Conservation (phyloP, 1,140 invertebrate genomes). For the Babylonia areolata region DNA sequence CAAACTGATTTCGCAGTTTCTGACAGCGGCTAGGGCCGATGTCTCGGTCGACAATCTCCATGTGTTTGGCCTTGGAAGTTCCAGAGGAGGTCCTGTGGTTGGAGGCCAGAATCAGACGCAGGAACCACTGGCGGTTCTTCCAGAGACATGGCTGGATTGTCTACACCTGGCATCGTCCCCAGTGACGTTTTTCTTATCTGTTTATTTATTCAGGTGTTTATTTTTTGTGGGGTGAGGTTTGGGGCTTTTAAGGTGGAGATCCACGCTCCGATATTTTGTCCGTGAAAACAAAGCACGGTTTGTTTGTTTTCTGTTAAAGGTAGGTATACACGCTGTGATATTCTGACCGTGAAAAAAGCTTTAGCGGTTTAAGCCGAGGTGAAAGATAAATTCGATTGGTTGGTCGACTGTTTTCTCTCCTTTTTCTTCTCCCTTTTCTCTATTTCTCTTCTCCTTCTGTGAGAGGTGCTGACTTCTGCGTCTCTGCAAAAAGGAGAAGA, state of each 20-base stretch:
- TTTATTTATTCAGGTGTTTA: no score
- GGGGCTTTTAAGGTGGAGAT: no score
- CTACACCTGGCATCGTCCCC: background rate
- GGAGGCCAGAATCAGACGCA: background rate
- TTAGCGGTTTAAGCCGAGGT: background rate
- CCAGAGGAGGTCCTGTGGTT: background rate
- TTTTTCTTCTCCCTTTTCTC: background rate
- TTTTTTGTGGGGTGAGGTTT: no score
- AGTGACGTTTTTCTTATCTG: no score
- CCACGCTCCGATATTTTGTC: no score
- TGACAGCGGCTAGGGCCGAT: background rate
- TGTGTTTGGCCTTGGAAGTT: background rate
- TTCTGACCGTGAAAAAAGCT: no score
- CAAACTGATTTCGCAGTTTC: background rate
- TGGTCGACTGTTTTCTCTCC: background rate
- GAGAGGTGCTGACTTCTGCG: background rate
- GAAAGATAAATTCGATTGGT: background rate
- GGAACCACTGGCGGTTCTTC: background rate
- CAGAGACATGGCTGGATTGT: slow-evolving; percentile 17
- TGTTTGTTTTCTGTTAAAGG: no score
- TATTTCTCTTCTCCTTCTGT: no score
- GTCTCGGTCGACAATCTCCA: background rate
- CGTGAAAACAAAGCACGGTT: no score
- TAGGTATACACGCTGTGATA: no score
- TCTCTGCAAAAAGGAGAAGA: background rate